Evolutionary conservation across 2,113 vertebrate species (phyloP).

Genomic region (Grus americana): DNA sequence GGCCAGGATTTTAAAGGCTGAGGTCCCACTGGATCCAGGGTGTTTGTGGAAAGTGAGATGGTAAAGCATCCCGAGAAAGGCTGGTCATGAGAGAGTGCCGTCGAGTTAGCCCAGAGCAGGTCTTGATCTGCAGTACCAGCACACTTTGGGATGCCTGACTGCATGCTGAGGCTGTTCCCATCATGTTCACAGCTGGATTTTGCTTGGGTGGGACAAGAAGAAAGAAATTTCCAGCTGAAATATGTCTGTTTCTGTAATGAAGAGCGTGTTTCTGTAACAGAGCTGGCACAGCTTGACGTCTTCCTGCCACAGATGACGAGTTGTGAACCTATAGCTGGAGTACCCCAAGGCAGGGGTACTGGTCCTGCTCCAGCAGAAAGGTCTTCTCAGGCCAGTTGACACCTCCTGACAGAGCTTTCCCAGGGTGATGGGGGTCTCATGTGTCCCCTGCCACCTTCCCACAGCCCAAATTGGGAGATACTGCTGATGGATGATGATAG

Average conservation of each 20-base stretch:
- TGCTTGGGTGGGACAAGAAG: background rate
- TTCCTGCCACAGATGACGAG: background rate
- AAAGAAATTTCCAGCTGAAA: background rate
- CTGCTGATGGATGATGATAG: background rate
- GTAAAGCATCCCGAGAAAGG: background rate
- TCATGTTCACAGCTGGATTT: background rate
- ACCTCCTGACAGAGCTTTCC: background rate
- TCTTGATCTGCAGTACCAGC: background rate
- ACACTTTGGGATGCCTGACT: background rate
- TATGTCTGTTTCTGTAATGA: background rate
- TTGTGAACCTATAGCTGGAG: background rate
- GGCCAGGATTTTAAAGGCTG: background rate
- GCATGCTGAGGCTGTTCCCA: background rate
- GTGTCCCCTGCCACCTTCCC: background rate
- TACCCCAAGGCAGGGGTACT: background rate
- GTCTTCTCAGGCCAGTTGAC: background rate
- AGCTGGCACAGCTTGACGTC: background rate
- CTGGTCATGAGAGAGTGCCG: background rate
- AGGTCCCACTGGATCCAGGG: background rate
- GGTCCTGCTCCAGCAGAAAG: background rate
- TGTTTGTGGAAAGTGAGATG: background rate
- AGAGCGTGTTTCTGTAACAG: accelerated
- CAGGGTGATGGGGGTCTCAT: background rate
- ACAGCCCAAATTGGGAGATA: accelerated
- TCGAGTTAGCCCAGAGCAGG: background rate